Evolutionary conservation across 2,888 invertebrate genomes (phyloP).

Genomic region (Dendrolimus pini): DNA sequence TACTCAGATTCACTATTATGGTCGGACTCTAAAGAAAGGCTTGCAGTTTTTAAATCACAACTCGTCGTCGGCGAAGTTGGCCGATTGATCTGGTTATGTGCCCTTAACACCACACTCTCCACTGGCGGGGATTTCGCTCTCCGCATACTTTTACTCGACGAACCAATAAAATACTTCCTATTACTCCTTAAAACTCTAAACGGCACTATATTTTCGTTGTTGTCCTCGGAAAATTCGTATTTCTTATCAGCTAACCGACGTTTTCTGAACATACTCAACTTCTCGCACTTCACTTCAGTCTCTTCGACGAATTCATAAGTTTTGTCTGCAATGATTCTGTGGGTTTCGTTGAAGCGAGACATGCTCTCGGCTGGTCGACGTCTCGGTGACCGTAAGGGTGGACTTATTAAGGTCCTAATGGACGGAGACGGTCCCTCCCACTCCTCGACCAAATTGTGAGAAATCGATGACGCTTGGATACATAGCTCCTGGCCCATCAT

Average conservation of each 20-base stretch:
- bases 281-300: constrained; percentile 87
- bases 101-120: constrained; percentile 59
- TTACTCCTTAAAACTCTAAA: constrained; percentile 78
- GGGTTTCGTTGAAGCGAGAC: constrained; percentile 70
- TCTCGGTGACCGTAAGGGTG: constrained; percentile 62
- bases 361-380: constrained; percentile 69
- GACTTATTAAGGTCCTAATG: constrained; percentile 65
- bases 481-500: constrained; percentile 68
- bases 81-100: constrained; percentile 65
- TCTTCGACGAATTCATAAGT: constrained; percentile 93
- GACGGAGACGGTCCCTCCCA: constrained; percentile 72
- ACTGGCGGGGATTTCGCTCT: constrained; percentile 62
- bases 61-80: constrained; percentile 47
- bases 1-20: constrained; percentile 67
- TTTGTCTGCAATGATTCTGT: constrained; percentile 79
- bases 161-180: constrained; percentile 67
- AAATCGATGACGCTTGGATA: constrained; percentile 64
- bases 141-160: constrained; percentile 41
- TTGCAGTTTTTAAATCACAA: constrained; percentile 39
- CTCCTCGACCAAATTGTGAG: constrained; percentile 67
- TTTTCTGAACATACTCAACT: constrained; percentile 90
- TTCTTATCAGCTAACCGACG: constrained; percentile 92
- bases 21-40: constrained; percentile 48
- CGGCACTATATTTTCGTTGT: constrained; percentile 80
- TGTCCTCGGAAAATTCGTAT: constrained; percentile 92